Conservation (phyloP, 1,140 invertebrate species). For the Aphaenogaster ashmeadi region DNA sequence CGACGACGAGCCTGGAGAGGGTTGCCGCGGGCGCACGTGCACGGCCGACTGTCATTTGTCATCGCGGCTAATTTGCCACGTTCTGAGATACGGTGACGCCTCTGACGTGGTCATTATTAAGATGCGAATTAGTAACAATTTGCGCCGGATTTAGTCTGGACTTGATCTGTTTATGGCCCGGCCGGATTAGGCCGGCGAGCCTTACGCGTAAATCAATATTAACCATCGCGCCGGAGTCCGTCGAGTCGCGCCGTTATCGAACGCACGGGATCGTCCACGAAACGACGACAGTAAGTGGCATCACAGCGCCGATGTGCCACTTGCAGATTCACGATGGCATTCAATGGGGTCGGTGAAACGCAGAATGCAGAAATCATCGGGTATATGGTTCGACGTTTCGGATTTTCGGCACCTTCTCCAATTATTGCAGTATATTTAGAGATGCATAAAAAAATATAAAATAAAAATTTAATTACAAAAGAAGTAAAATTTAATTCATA, state of each 20-base stretch:
- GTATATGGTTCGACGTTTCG: background rate
- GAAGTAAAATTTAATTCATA: constrained; percentile 10
- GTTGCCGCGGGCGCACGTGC: constrained; percentile 77
- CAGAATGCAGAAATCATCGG: background rate
- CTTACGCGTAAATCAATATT: constrained; percentile 86
- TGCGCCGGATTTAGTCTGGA: constrained; percentile 86
- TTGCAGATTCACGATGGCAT: background rate
- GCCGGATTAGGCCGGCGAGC: constrained; percentile 84
- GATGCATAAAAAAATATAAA: constrained; percentile 3
- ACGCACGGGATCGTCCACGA: constrained; percentile 54
- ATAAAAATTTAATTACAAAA: background rate
- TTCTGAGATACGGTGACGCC: constrained; percentile 87
- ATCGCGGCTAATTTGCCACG: constrained; percentile 87
- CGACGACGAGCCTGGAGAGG: constrained; percentile 50
- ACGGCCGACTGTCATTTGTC: constrained; percentile 85
- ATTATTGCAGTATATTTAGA: background rate
- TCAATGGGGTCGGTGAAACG: background rate
- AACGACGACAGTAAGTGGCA: constrained; percentile 62
- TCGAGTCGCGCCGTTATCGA: constrained; percentile 71
- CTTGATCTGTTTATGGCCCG: constrained; percentile 87
- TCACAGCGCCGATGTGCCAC: background rate
- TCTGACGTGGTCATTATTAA: constrained; percentile 87
- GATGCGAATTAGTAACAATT: constrained; percentile 88
- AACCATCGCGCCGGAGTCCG: constrained; percentile 74
- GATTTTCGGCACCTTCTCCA: background rate